These are phyloP conservation scores for Leptinotarsa peninsularis DNA, from an alignment of 2,888 invertebrate species.

Conservation along the genomic window DNA sequence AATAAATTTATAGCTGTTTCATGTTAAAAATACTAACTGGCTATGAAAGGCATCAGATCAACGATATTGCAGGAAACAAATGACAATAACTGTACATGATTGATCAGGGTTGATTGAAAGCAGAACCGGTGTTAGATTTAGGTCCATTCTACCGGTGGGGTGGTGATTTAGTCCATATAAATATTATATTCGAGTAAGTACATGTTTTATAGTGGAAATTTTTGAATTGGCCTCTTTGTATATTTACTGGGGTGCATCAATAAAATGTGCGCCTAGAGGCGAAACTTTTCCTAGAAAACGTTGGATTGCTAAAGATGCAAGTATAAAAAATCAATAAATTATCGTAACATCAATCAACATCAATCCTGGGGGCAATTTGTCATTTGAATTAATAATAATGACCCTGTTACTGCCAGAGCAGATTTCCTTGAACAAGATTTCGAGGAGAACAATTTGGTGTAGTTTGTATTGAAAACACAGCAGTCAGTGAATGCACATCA, in stretches of 20 bases:
- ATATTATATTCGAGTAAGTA: too few relatives aligned
- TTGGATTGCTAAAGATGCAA: background rate
- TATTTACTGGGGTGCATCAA: too few relatives aligned
- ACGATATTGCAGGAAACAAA: background rate
- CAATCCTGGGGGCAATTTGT: background rate
- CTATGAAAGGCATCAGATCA: background rate
- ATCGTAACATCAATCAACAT: background rate
- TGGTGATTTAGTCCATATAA: too few relatives aligned
- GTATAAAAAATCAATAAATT: background rate
- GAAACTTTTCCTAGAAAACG: background rate
- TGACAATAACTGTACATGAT: background rate
- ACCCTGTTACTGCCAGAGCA: conserved; percentile 3
- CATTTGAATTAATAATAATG: conserved; percentile 2
- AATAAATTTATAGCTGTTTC: background rate
- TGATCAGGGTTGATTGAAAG: background rate
- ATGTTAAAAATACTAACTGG: background rate
- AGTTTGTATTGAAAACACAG: background rate
- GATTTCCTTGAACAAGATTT: background rate
- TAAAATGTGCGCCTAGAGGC: background rate
- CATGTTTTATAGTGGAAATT: too few relatives aligned
- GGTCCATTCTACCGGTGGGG: background rate
- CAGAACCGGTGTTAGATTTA: background rate
- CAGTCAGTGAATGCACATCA: conserved; percentile 1
- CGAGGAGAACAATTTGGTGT: background rate
- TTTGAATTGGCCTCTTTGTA: too few relatives aligned